Percentiles rank a stretch among this genome's conserved stretches.
Evolutionary conservation across 2,797 vertebrate genomes (phyloP).

Genomic region (Kryptolebias ocellatus): DNA sequence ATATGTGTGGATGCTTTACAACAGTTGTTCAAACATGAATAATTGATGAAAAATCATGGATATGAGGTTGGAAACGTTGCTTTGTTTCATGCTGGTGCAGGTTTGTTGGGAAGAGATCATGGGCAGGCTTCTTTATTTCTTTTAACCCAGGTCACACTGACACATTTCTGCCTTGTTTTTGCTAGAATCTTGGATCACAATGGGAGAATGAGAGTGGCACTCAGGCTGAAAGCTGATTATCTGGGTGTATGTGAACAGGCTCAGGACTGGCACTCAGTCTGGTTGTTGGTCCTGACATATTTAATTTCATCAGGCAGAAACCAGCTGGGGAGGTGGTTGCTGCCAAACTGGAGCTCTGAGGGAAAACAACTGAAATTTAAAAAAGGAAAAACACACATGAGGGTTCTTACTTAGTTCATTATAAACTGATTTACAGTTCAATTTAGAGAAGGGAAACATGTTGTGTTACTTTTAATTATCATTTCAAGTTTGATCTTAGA

Average conservation of each 20-base stretch:
- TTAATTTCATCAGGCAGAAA: constrained; percentile 20
- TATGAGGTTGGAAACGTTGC: constrained; percentile 26
- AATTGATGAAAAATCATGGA: constrained; percentile 51
- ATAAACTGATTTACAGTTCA: neutral
- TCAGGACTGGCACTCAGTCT: constrained; percentile 4
- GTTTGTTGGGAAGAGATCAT: too few relatives aligned
- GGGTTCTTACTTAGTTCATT: neutral
- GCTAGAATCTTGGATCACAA: constrained; percentile 7
- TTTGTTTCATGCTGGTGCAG: too few relatives aligned
- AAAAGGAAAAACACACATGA: constrained; percentile 12
- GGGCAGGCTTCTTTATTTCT: neutral
- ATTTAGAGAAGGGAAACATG: neutral
- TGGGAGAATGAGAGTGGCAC: neutral
- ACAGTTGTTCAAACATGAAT: constrained; percentile 51
- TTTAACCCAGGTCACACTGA: constrained; percentile 1
- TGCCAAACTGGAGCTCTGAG: constrained; percentile 29
- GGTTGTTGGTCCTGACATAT: neutral
- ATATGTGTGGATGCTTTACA: constrained; percentile 30
- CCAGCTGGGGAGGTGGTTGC: neutral
- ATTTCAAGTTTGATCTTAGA: too few relatives aligned
- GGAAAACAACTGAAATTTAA: constrained; percentile 16
- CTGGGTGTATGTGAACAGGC: constrained; percentile 11
- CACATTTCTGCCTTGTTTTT: constrained; percentile 16
- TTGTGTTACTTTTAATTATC: neutral
- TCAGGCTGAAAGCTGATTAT: constrained; percentile 28